These are phyloP conservation scores for Sepiola atlantica DNA, from an alignment of 2,888 invertebrate species.

Conservation along the genomic window DNA sequence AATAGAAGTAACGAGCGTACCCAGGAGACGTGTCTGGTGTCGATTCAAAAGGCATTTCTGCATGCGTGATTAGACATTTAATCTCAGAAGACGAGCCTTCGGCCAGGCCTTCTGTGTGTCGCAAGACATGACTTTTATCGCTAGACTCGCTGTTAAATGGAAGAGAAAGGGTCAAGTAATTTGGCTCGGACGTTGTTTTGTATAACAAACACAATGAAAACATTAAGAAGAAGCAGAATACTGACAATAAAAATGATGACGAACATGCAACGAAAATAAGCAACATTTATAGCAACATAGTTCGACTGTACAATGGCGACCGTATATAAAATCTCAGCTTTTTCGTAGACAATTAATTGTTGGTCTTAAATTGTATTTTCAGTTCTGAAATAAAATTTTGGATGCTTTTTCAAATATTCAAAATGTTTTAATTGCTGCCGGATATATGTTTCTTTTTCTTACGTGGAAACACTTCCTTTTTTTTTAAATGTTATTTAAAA, in stretches of 20 bases:
- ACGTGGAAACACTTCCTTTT: too few relatives aligned
- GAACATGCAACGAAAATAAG: background rate
- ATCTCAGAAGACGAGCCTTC: slow-evolving; percentile 46
- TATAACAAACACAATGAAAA: background rate
- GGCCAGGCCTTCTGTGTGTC: slow-evolving; percentile 47
- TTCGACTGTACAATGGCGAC: background rate
- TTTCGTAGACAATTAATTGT: too few relatives aligned
- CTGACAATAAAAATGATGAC: background rate
- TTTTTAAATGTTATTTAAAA: too few relatives aligned
- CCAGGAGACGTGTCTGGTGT: slow-evolving; percentile 46
- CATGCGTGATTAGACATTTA: slow-evolving; percentile 44
- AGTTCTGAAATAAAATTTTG: too few relatives aligned
- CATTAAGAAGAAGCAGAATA: background rate
- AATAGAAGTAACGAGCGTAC: slow-evolving; percentile 42
- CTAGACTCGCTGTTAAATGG: slow-evolving; percentile 45
- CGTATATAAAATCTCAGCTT: too few relatives aligned
- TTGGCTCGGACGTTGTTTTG: background rate
- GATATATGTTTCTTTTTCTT: too few relatives aligned
- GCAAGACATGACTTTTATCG: slow-evolving; percentile 39
- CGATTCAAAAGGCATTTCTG: slow-evolving; percentile 46
- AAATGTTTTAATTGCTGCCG: too few relatives aligned
- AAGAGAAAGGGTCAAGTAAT: slow-evolving; percentile 40
- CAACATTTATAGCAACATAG: slow-evolving; percentile 44
- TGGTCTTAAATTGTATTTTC: too few relatives aligned
- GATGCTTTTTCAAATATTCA: too few relatives aligned